Evolutionary conservation across 2,113 vertebrate genomes (phyloP).

Genomic region (Gulo gulo): DNA sequence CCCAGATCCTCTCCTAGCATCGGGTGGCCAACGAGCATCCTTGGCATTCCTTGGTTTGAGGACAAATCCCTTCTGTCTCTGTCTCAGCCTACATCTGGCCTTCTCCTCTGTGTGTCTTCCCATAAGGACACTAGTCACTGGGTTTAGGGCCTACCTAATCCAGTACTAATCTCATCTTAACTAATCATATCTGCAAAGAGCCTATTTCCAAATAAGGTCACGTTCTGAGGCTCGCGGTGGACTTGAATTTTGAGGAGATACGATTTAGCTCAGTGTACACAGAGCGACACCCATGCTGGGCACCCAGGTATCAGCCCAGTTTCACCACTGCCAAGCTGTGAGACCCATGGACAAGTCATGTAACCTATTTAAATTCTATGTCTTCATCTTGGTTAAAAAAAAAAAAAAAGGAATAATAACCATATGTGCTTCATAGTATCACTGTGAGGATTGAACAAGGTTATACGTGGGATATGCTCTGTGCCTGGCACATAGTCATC

Average conservation of each 20-base stretch:
- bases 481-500: background rate
- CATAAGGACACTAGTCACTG: background rate
- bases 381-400: background rate
- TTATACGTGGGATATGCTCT: background rate
- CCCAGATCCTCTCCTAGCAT: background rate
- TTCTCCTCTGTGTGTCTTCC: background rate
- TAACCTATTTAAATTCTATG: background rate
- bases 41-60: background rate
- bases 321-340: background rate
- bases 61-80: background rate
- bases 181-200: background rate
- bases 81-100: background rate
- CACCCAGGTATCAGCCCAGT: background rate
- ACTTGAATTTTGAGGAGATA: background rate
- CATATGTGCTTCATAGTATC: background rate
- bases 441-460: background rate
- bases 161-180: background rate
- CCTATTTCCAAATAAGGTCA: background rate
- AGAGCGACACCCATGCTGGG: background rate
- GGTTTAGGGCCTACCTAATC: background rate
- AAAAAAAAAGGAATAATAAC: background rate
- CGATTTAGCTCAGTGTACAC: too few species aligned
- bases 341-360: background rate
- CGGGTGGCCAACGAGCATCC: background rate
- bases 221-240: background rate